Base-by-base conservation (phyloP, 1,140 invertebrate genomes). In the Danaus melanippus region DNA sequence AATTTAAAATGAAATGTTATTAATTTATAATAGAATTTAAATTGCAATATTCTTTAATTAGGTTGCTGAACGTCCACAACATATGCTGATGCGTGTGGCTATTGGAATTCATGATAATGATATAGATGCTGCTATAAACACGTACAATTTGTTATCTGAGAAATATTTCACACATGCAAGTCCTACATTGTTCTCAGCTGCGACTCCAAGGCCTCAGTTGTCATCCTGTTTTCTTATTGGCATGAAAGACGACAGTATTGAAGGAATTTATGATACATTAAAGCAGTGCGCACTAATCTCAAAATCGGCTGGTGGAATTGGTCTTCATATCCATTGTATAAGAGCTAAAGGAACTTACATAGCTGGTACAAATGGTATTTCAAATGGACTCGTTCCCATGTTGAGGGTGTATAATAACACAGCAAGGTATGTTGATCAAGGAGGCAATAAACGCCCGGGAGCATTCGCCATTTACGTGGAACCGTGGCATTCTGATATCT, bases 401-500 rank as follows among this genome's bases (percentile, higher is more conserved):
- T 87, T 99, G 8, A 85, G 96, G 66, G 97, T 99, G 0, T 99
- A 93, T 73, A 99, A 99, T 77, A 97, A 97, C 74, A 97, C 97
- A 40, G 97, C 97, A 0, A 89, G 96, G 64, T 99, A 99, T 88
- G 97, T 99, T 0, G 97, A 99, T 87, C 98, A 99, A 88, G 97
- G 98, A 39, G 98, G 97, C 17, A 99, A 98, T 73, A 99, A 99
- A 86, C 88, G 97, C 63, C 97, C 98, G n/a, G 97, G 98, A 40
- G 97, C 98, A n/a, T 98, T 99, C 90, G 97, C 98, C 10, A 93
- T 99, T 57, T 99, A 99, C 76, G 74, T 99, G 12, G 98, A 99
- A 83, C 98, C 98, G 2, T 99, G 98, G 98, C 98, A 99, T 88
- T 92, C 97, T 0, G 98, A 99, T 85, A 90, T 99, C 49, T 98